Conservation (phyloP, 2,888 invertebrate genomes). For the Cephonodes hylas region DNA sequence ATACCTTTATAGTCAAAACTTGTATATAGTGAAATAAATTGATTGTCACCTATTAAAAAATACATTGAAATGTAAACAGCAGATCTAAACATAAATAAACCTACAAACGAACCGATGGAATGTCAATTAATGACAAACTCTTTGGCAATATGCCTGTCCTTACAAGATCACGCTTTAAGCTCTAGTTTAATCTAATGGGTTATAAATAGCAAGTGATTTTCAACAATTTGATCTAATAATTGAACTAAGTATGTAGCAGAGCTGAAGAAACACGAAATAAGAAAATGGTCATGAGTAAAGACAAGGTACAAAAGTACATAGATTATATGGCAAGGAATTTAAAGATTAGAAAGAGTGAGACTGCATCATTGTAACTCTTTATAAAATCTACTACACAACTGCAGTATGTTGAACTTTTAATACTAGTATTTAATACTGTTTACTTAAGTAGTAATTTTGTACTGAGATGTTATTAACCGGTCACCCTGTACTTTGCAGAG, state of each 20-base stretch:
- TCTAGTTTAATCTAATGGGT: background rate
- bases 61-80: background rate
- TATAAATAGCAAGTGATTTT: slow-evolving; percentile 16
- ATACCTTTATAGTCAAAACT: background rate
- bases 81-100: slow-evolving; percentile 5
- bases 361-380: background rate
- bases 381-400: too few relatives aligned
- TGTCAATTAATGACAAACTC: background rate
- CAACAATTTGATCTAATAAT: slow-evolving; percentile 27
- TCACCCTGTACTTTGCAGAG: background rate
- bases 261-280: background rate
- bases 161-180: background rate
- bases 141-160: background rate
- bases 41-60: background rate
- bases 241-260: slow-evolving; percentile 18
- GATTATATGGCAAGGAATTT: background rate
- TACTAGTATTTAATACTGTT: background rate
- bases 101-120: background rate
- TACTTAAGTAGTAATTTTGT: background rate
- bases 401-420: too few relatives aligned
- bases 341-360: background rate
- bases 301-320: background rate
- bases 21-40: background rate
- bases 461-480: background rate
- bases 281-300: background rate